These are phyloP conservation scores for Caenorhabditis angaria DNA, from an alignment of 2,888 invertebrate genomes.

Conservation along the genomic window DNA sequence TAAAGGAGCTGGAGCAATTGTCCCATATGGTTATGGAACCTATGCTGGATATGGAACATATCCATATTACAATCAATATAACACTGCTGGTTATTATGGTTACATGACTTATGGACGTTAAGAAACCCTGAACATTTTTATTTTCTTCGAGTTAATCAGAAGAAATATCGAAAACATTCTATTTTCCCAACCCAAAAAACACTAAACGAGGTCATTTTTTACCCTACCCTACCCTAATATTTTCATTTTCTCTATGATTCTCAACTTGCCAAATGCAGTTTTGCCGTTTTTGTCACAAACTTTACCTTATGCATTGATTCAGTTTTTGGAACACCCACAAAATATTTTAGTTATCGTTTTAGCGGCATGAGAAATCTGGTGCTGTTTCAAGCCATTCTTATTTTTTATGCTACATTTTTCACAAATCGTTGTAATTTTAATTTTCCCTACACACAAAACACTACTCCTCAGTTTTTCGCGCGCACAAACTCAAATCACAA, in stretches of 20 bases:
- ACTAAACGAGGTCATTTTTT: conserved; percentile 9
- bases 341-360: not conserved
- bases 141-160: not conserved
- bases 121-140: conserved; percentile 19
- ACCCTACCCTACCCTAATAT: not conserved
- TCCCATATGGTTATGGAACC: conserved; percentile 59
- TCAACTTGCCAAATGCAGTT: conserved; percentile 35
- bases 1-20: conserved; percentile 50
- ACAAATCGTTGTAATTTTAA: no score
- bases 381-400: not conserved
- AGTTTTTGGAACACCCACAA: no score
- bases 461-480: not conserved
- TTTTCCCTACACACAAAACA: not conserved
- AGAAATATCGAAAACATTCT: conserved; percentile 5
- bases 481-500: not conserved
- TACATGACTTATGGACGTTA: conserved; percentile 66
- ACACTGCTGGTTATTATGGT: conserved; percentile 55
- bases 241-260: conserved; percentile 4
- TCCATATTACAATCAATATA: conserved; percentile 52
- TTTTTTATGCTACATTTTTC: not conserved
- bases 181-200: not conserved
- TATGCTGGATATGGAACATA: conserved; percentile 54
- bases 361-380: not conserved
- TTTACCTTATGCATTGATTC: not conserved
- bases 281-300: conserved; percentile 28